Evolutionary conservation across 2,888 invertebrate genomes (phyloP).

Genomic region (Eumacrocentrus americanus): DNA sequence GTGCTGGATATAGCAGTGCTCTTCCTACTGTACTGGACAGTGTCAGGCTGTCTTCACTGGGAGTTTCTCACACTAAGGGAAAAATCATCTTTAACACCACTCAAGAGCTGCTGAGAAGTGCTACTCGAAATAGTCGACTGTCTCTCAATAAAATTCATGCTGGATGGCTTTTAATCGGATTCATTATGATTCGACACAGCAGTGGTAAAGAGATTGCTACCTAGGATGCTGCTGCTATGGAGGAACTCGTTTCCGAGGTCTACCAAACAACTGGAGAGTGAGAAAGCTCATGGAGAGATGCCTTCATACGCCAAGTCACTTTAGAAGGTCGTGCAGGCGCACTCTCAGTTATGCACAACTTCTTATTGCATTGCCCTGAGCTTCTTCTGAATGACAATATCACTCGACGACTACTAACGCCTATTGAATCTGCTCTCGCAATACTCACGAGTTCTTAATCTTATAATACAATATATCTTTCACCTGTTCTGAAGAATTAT

Average conservation of each 20-base stretch:
- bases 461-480: slow-evolving; percentile 85
- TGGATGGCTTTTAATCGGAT: slow-evolving; percentile 96
- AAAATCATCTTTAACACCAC: slow-evolving; percentile 96
- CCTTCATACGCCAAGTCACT: slow-evolving; percentile 98
- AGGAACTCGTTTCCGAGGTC: slow-evolving; percentile 97
- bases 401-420: slow-evolving; percentile 83
- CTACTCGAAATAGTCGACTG: slow-evolving; percentile 94
- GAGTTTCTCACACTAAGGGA: slow-evolving; percentile 95
- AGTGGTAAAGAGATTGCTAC: slow-evolving; percentile 89
- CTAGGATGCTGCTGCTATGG: slow-evolving; percentile 94
- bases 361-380: slow-evolving; percentile 89
- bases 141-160: slow-evolving; percentile 95
- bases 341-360: slow-evolving; percentile 92
- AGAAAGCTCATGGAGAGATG: slow-evolving; percentile 94
- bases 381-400: slow-evolving; percentile 92
- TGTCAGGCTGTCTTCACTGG: slow-evolving; percentile 85
- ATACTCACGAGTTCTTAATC: no score
- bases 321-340: slow-evolving; percentile 96
- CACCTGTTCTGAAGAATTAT: slow-evolving; percentile 83
- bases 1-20: slow-evolving; percentile 92
- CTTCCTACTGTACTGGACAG: slow-evolving; percentile 93
- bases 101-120: slow-evolving; percentile 93
- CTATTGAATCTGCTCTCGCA: slow-evolving; percentile 93
- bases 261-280: slow-evolving; percentile 94
- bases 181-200: slow-evolving; percentile 95